Base-by-base conservation (phyloP, 2,888 invertebrate species). In the Drosophila mayaguana region DNA sequence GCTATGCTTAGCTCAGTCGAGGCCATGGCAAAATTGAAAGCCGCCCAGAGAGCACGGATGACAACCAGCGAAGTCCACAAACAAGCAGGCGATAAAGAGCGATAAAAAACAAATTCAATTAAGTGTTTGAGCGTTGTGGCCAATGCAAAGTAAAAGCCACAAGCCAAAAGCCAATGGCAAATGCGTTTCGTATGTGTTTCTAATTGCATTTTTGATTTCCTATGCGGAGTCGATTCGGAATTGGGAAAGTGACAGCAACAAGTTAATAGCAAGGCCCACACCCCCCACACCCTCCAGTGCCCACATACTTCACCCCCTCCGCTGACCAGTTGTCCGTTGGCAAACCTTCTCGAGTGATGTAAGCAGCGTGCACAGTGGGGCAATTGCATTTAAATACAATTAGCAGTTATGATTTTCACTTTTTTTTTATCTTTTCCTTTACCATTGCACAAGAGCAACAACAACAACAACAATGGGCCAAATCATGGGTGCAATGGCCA, bases 381-480 rank as follows among this genome's bases (percentile, higher is more conserved):
- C 75, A 79, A 79, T 72, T 69, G 75, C 78, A 84, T 87, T 87
- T 78, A 81, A 89, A 87, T 87, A 81, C 88, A 89, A 83, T 89
- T 83, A 89, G 88, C 85, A 81, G 79, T 84, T 83, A 83, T 83
- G 85, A 87, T 84, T 83, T 83, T 84, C 88, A 83, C 89, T 83
- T 83, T 81, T 56, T 53, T 28, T 5, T 11, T n/a, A n/a, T n/a
- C n/a, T 83, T 86, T 69, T 53, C 6, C 18, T 51, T 20, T 34
- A 5, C 18, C 51, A 34, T 51, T 53, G 28, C 28, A 28, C 28
- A 28, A 28, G 8, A 28, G 28, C 28, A 28, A 28, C 28, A 28
- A 8, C 28, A 28, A 28, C 55, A 40, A 36, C 71, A 59, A 22
- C 64, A 74, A 61, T 53, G 32, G 40, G 16, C 42, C 11, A 75